Conservation (phyloP, 1,140 invertebrate species). For the Lepidurus apus region DNA sequence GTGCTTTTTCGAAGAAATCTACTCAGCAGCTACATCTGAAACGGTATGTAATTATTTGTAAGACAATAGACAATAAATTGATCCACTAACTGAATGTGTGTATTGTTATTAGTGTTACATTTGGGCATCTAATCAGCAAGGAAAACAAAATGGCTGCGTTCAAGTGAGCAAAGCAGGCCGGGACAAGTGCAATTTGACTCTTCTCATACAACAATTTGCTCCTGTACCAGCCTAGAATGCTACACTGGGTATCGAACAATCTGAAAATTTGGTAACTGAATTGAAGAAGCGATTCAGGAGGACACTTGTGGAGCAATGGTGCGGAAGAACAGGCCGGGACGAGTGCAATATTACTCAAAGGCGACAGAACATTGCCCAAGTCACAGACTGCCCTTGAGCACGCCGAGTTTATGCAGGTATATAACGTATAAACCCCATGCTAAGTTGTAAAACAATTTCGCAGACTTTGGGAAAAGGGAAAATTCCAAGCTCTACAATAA, state of each 20-base stretch:
- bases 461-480: neutral
- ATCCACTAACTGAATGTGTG: neutral
- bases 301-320: neutral
- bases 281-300: neutral
- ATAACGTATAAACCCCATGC: neutral
- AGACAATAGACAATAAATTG: neutral
- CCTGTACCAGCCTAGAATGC: constrained; percentile 30
- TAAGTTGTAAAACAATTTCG: neutral
- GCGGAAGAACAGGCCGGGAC: constrained; percentile 42
- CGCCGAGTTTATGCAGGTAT: constrained; percentile 10
- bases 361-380: constrained; percentile 18
- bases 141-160: too few relatives aligned
- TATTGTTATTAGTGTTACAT: neutral
- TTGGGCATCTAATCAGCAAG: too few relatives aligned
- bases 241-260: neutral
- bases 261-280: neutral
- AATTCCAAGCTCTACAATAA: neutral
- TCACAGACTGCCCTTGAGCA: neutral
- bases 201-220: constrained; percentile 29
- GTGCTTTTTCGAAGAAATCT: neutral
- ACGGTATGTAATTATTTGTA: neutral
- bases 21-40: neutral
- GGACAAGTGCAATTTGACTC: constrained; percentile 44
- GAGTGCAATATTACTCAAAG: constrained; percentile 43
- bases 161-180: constrained; percentile 41